A percentile compares a stretch with the other conserved stretches of the same genome.
phyloP scores from a whole-genome alignment of 1,140 invertebrate genomes.

The Coptotermes formosanus region DNA sequence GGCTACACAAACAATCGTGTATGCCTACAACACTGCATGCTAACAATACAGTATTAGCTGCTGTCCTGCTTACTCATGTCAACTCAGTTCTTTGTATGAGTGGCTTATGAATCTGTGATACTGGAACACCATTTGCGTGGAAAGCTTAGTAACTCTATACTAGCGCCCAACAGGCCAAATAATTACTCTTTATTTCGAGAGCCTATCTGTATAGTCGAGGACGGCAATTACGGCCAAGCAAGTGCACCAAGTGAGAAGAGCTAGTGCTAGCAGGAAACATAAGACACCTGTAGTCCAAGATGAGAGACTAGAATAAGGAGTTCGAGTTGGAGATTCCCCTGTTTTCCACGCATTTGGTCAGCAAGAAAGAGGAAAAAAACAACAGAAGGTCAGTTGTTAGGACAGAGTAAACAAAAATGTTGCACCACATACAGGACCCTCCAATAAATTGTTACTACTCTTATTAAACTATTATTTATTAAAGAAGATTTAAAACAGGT shows the following conservation, averaged over 20 bases:
- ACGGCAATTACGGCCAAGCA: slow-evolving; percentile 30
- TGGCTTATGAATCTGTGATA: background rate
- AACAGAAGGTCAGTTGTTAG: slow-evolving; percentile 31
- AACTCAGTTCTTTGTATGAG: background rate
- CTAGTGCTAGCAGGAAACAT: slow-evolving; percentile 31
- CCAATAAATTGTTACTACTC: too few species aligned
- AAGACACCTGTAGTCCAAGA: slow-evolving; percentile 45
- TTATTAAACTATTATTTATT: too few species aligned
- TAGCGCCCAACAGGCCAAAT: background rate
- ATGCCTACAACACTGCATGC: background rate
- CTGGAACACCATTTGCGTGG: slow-evolving; percentile 17
- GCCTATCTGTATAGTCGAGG: background rate
- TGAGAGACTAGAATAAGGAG: slow-evolving; percentile 42
- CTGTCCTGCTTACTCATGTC: background rate
- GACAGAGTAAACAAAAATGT: slow-evolving; percentile 24
- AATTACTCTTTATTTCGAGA: background rate
- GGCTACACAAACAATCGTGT: too few species aligned
- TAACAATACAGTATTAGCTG: background rate
- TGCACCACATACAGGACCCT: background rate
- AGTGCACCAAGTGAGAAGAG: slow-evolving; percentile 33
- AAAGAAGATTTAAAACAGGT: too few species aligned
- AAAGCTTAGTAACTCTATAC: background rate
- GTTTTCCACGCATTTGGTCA: slow-evolving; percentile 34
- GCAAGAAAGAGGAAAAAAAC: slow-evolving; percentile 34
- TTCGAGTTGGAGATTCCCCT: slow-evolving; percentile 41